Percentiles rank a stretch among this genome's conserved stretches.
Conservation (phyloP, 2,888 invertebrate species). For the Odontocerum albicorne region DNA sequence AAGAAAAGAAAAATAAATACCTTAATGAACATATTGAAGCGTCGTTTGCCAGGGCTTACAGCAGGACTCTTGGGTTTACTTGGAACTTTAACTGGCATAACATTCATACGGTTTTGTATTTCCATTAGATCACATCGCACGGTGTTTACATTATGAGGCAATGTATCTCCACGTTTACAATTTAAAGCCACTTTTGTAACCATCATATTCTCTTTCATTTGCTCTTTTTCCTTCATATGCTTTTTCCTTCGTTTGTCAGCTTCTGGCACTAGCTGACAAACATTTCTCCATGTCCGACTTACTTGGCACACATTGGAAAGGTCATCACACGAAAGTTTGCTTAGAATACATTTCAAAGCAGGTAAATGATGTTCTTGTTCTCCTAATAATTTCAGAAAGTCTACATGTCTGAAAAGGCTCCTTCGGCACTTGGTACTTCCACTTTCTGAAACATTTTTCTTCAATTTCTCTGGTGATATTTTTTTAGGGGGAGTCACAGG, state of each 20-base stretch:
- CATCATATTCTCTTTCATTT: slow-evolving; percentile 47
- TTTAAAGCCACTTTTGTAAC: not conserved
- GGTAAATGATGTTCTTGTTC: slow-evolving; percentile 43
- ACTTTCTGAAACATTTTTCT: not conserved
- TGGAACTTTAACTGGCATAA: slow-evolving; percentile 5
- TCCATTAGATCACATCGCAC: slow-evolving; percentile 17
- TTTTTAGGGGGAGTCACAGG: slow-evolving; percentile 30
- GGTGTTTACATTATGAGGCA: not conserved
- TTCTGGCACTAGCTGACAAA: slow-evolving; percentile 46
- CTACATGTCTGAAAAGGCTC: slow-evolving; percentile 40
- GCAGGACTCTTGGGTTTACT: slow-evolving; percentile 27
- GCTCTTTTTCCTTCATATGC: slow-evolving; percentile 41
- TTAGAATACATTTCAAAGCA: slow-evolving; percentile 48
- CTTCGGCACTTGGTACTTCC: slow-evolving; percentile 14
- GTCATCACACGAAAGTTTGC: slow-evolving; percentile 48
- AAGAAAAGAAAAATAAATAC: slow-evolving; percentile 5
- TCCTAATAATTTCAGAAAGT: slow-evolving; percentile 49
- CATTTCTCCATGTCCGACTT: slow-evolving; percentile 47
- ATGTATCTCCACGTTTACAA: too few species aligned
- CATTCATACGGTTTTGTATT: slow-evolving; percentile 24
- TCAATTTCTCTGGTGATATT: slow-evolving; percentile 19
- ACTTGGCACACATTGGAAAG: slow-evolving; percentile 49
- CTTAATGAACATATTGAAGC: slow-evolving; percentile 38
- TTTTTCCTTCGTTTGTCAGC: slow-evolving; percentile 42
- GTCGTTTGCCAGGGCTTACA: slow-evolving; percentile 27